Evolutionary conservation across 2,113 vertebrate genomes (phyloP).

Genomic region (Halichoerus grypus): DNA sequence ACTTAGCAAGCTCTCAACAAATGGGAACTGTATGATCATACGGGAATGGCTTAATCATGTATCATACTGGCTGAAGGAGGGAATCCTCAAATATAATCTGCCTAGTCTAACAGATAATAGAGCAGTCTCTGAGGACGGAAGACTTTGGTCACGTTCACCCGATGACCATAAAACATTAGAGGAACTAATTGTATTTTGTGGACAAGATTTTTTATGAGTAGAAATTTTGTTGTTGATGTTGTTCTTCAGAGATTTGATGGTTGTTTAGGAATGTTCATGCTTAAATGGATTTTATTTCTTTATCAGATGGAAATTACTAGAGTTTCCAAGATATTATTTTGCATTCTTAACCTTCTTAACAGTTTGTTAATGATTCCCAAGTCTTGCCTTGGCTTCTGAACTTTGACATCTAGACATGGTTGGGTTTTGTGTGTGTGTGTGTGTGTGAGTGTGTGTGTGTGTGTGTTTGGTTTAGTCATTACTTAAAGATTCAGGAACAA

Average conservation of each 20-base stretch:
- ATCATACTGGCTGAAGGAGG: background rate
- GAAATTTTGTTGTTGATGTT: background rate
- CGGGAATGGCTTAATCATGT: background rate
- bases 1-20: background rate
- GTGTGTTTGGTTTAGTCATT: background rate
- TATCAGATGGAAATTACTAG: background rate
- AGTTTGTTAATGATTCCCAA: slow-evolving; percentile 62
- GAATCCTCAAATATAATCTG: background rate
- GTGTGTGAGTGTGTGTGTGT: too few species aligned
- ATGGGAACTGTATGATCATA: background rate
- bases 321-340: background rate
- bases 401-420: slow-evolving; percentile 35
- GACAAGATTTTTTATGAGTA: slow-evolving; percentile 16
- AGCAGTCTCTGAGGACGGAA: background rate
- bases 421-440: too few species aligned
- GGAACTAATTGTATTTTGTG: slow-evolving; percentile 3
- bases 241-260: slow-evolving; percentile 26
- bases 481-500: slow-evolving; percentile 39
- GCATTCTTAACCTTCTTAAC: background rate
- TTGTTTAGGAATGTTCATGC: background rate
- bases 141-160: background rate
- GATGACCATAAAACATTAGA: background rate
- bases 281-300: slow-evolving; percentile 27
- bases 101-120: background rate
- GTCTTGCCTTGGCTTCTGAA: slow-evolving; percentile 47